Evolutionary conservation across 2,888 invertebrate species (phyloP), one percentile per base, ranked within the genome.

Genomic region (Volucella bombylans): DNA sequence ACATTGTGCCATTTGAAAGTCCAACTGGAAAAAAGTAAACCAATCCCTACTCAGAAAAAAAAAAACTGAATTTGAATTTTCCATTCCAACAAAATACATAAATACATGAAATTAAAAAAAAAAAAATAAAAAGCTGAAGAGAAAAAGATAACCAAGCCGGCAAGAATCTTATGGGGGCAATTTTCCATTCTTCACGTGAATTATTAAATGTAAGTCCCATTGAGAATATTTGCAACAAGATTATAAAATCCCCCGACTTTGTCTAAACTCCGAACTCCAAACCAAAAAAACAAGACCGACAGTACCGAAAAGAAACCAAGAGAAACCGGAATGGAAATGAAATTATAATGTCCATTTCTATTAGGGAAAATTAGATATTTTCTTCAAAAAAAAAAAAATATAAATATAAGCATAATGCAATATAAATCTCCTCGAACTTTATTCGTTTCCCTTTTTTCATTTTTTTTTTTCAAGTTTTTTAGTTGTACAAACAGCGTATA

Each of bases 331-430:
- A 85, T 81, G 72, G 81, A 85, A 85, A 85, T 85, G 85, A 85
- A 85, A 85, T 85, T 85, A 85, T 85, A 85, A 85, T 81, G 85
- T 85, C 85, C 85, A 85, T 85, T 85, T 85, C 85, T 85, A 85
- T 85, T 81, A 85, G 62, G 67, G 81, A 85, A 85, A 85, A 85
- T 85, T 85, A 85, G 85, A 85, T 85, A 85, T 76, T 76, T 83
- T 77, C 65, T 15, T 68, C 50, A 52, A 62, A 71, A 52, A 54
- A 65, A 76, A 76, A 52, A 54, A 52, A 55, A 18, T 18, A 18
- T 1, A 59, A 72, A 31, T 6, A 31, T 59, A 72, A 80, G 49
- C 68, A 68, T 81, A 80, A 85, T 62, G 80, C 71, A 83, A 83
- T 83, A 83, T 74, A 83, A 80, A 80, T 80, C 80, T 80, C 47